Evolutionary conservation across 2,113 vertebrate genomes (phyloP).

Genomic region (Nyctibius bracteatus): DNA sequence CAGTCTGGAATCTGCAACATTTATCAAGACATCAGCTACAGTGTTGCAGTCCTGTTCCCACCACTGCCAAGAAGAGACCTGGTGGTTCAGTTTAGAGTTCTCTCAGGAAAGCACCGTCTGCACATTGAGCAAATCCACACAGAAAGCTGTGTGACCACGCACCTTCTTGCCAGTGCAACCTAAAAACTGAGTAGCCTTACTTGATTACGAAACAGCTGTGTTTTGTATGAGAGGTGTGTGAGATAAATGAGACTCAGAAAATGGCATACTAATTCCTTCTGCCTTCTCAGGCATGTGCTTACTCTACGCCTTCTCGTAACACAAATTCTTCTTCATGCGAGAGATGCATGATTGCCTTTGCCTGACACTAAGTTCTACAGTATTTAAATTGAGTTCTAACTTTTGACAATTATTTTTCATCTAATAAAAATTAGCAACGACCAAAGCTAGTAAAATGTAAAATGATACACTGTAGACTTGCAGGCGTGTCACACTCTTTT

Average conservation of each 20-base stretch:
- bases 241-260: neutral
- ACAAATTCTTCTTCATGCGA: neutral
- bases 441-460: neutral
- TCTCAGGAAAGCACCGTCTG: neutral
- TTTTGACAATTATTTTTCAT: neutral
- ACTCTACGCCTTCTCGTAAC: neutral
- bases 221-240: neutral
- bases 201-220: neutral
- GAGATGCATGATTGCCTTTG: neutral
- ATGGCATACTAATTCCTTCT: accelerated
- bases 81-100: neutral
- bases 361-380: neutral
- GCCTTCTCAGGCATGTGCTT: neutral
- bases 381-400: neutral
- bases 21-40: neutral
- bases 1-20: neutral
- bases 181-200: neutral
- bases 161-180: neutral
- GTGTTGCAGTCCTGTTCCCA: neutral
- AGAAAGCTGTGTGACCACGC: neutral
- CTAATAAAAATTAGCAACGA: neutral
- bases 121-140: neutral
- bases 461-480: neutral
- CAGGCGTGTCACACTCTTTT: neutral
- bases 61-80: neutral